phyloP scores from a whole-genome alignment of 2,888 invertebrate genomes.

The Aspidiotus destructor region DNA sequence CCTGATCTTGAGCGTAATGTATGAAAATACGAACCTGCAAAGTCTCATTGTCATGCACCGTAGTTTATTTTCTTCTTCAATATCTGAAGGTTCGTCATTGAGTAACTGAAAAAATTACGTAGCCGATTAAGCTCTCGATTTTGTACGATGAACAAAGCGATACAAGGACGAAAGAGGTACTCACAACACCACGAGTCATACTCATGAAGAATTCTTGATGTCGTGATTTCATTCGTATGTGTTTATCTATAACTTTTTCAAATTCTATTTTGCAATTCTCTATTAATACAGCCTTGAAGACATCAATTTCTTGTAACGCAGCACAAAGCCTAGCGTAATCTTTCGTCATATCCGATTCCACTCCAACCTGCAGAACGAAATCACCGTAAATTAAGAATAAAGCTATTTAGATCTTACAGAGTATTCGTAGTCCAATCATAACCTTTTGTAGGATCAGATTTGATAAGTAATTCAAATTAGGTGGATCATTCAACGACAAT shows the following conservation, averaged over 20 bases:
- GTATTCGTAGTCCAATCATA: neutral
- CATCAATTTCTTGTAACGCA: conserved; percentile 27
- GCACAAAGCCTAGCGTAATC: conserved; percentile 27
- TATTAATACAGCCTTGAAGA: conserved; percentile 25
- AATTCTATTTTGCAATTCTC: conserved; percentile 29
- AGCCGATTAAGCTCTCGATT: neutral
- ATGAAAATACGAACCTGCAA: conserved; percentile 21
- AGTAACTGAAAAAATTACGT: conserved; percentile 10
- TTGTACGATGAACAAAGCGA: neutral
- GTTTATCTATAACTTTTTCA: conserved; percentile 27
- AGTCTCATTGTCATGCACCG: conserved; percentile 21
- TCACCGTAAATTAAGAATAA: neutral
- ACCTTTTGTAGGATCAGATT: conserved; percentile 26
- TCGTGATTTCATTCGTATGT: conserved; percentile 26
- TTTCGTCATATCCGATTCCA: conserved; percentile 27
- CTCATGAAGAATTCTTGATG: conserved; percentile 31
- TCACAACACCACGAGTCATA: conserved; percentile 27
- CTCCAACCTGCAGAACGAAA: conserved; percentile 8
- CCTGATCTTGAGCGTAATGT: neutral
- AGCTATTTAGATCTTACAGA: neutral
- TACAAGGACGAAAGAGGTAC: neutral
- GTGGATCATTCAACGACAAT: conserved; percentile 27
- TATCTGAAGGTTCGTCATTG: conserved; percentile 24
- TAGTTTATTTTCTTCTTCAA: conserved; percentile 28
- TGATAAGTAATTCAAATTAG: conserved; percentile 24